Evolutionary conservation across 2,797 vertebrate species (phyloP), one percentile per base, ranked within the genome.

Genomic region (Sparidentex hasta): DNA sequence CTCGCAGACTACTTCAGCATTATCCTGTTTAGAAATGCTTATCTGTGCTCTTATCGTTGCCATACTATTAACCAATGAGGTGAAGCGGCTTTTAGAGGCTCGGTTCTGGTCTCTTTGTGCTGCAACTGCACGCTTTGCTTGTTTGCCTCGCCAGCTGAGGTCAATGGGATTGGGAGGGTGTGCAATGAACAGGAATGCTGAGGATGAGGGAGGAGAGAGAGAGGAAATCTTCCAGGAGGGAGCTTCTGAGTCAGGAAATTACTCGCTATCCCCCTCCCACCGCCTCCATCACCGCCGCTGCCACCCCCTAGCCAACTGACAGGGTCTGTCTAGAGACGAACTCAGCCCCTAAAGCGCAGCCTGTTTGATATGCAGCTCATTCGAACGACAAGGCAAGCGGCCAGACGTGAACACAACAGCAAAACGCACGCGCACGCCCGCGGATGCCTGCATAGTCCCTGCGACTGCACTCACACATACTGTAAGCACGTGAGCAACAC

Each of bases 331-430:
- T 82, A 13, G 85, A 90, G 89, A 85, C 66, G 1, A 73, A 84
- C 67, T 78, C 78, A 21, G 82, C 62, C 76, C 80, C 78, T 48
- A 55, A 80, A 91, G 87, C 80, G 38, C 27, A 64, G 87, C 81
- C 90, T 90, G 85, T 80, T 93, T 94, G 90, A 90, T 89, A 94
- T 93, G 89, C 92, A 83, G 87, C 87, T 80, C 90, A 81, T 80
- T 47, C 7, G 9, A 71, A 78, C 33, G 33, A 70, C 52, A 17
- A 81, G 67, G 77, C 74, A 18, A 55, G 76, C 48, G 20, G 74
- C 81, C 85, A 84, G 77, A 82, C 69, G 47, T 72, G 43, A 84
- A 77, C 86, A 80, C 79, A 83, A 64, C 67, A 65, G 65, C 20
- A 29, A 76, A 46, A 43, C 61, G 44, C 33, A 38, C 66, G 21